Evolutionary conservation across 1,140 invertebrate species (phyloP), one percentile per base, ranked within the genome.

Genomic region (Cepaea nemoralis): DNA sequence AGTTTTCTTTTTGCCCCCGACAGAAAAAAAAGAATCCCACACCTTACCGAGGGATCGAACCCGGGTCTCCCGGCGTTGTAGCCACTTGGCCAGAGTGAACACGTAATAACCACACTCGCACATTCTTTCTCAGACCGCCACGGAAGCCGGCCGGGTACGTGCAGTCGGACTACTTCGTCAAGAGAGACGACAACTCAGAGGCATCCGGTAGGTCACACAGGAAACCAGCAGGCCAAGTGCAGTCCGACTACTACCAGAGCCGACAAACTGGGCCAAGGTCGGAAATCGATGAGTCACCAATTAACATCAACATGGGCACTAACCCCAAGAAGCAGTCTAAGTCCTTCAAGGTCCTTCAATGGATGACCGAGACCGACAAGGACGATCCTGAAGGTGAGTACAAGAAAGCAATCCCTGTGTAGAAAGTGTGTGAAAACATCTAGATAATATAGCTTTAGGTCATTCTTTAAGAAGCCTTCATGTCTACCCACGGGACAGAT

Each of bases 341-440:
- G 80, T 90, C 89, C 31, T 90, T 90, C 81, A 85, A 85, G 67
- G 86, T 90, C 6, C 84, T 90, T 42, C 89, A 90, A 83, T 89
- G 87, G 88, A 84, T 90, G 83, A 89, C 88, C 10, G 89, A 90
- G 63, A 90, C 87, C 8, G 83, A 83, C 39, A 83, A 87, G n/a
- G 87, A 84, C 40, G 86, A 83, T 39, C n/a, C 42, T 27, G 82
- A 70, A 37, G 78, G 76, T 45, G n/a, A 24, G 80, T 77, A n/a
- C n/a, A n/a, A n/a, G n/a, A n/a, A n/a, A n/a, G n/a, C n/a, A n/a
- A n/a, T 67, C n/a, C 14, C 50, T 16, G 14, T 16, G 63, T n/a
- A 67, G 22, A 67, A 12, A 67, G 69, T 71, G 69, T 71, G 35
- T 70, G 67, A 70, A 22, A 19, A 22, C 16, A 16, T 14, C 14